Evolutionary conservation across 2,888 invertebrate species (phyloP).

Genomic region (Rhopalosiphum nymphaeae): DNA sequence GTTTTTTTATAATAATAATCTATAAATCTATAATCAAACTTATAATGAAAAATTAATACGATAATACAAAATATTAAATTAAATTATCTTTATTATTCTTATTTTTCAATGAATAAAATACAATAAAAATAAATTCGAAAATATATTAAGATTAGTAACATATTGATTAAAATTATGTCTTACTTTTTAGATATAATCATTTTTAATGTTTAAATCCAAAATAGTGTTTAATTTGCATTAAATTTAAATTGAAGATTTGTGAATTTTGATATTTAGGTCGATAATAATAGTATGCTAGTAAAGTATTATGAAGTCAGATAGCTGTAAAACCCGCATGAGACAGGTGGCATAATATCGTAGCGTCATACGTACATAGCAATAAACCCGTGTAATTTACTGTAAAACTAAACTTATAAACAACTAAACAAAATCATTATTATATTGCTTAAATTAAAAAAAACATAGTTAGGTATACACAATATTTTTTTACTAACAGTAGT

Average conservation of each 20-base stretch:
- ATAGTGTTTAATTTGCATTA: neutral
- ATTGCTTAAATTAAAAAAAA: neutral
- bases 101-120: neutral
- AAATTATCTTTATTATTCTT: too few relatives aligned
- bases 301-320: constrained; percentile 29
- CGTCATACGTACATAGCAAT: constrained; percentile 4
- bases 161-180: neutral
- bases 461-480: neutral
- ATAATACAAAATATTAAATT: neutral
- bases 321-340: constrained; percentile 60
- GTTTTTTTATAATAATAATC: neutral
- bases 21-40: neutral
- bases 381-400: neutral
- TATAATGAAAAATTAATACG: neutral
- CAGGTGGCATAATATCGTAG: constrained; percentile 44
- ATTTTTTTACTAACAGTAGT: neutral
- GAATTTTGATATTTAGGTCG: constrained; percentile 49
- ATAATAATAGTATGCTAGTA: neutral
- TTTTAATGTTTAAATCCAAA: neutral
- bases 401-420: neutral
- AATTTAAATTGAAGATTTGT: neutral
- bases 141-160: neutral
- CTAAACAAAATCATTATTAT: neutral
- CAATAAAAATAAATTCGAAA: neutral
- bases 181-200: neutral